Conservation (phyloP, 2,888 invertebrate species). For the Napeogenes sylphis region DNA sequence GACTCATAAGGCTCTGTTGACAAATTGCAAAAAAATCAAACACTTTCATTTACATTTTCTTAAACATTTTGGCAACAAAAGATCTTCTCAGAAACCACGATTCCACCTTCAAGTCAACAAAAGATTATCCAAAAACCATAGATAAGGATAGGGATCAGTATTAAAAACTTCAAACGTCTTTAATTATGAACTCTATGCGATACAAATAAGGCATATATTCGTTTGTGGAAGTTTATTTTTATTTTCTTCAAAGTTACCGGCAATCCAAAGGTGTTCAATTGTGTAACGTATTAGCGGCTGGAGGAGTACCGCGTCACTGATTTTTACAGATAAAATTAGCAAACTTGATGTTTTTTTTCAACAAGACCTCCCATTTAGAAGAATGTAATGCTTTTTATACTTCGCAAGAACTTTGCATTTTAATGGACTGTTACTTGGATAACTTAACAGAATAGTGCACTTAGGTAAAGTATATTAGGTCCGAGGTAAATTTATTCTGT, state of each 20-base stretch:
- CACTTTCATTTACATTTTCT: slow-evolving; percentile 13
- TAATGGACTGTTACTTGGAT: no score
- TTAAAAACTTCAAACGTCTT: slow-evolving; percentile 7
- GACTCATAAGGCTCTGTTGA: no score
- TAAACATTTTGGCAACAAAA: slow-evolving; percentile 41
- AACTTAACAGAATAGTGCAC: no score
- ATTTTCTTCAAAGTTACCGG: slow-evolving; percentile 33
- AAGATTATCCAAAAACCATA: slow-evolving; percentile 65
- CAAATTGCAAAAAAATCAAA: slow-evolving; percentile 6
- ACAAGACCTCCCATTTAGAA: background rate
- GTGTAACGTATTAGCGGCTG: slow-evolving; percentile 48
- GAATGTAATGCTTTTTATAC: no score
- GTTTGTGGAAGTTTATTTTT: no score
- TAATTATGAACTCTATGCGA: slow-evolving; percentile 10
- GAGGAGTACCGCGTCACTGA: slow-evolving; percentile 48
- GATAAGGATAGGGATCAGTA: slow-evolving; percentile 33
- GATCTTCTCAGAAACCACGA: slow-evolving; percentile 50
- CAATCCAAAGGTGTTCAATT: slow-evolving; percentile 70
- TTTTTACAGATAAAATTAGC: slow-evolving; percentile 32
- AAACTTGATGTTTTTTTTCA: slow-evolving; percentile 6
- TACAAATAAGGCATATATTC: no score
- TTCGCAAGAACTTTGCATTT: no score
- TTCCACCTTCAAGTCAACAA: slow-evolving; percentile 68
- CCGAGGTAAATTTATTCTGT: no score
- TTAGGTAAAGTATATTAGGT: no score